phyloP scores from a whole-genome alignment of 2,888 invertebrate species.

The Macropis europaea region DNA sequence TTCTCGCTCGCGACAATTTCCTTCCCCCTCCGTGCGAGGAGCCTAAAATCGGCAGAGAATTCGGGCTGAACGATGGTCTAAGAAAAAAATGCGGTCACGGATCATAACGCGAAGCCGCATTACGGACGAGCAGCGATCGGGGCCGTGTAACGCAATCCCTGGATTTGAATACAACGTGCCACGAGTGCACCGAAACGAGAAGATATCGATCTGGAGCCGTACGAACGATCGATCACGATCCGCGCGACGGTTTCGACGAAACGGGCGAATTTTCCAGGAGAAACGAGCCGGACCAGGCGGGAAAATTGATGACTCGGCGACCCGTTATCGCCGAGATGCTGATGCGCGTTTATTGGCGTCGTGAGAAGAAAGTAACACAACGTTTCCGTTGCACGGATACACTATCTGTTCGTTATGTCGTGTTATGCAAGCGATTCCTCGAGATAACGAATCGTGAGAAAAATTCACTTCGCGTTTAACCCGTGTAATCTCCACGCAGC shows the following conservation, averaged over 20 bases:
- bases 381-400: constrained; percentile 3
- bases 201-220: constrained; percentile 27
- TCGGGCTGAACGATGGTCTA: constrained; percentile 39
- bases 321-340: background rate
- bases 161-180: constrained; percentile 57
- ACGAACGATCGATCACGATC: constrained; percentile 13
- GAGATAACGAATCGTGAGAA: constrained; percentile 54
- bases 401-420: constrained; percentile 21
- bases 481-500: constrained; percentile 30
- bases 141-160: constrained; percentile 61
- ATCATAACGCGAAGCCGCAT: constrained; percentile 64
- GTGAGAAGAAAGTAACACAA: constrained; percentile 33
- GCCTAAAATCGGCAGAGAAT: constrained; percentile 31
- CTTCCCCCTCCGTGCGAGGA: too few species aligned
- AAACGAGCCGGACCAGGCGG: background rate
- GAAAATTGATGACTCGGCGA: too few species aligned
- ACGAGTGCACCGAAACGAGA: constrained; percentile 26
- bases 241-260: background rate
- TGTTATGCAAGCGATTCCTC: constrained; percentile 43
- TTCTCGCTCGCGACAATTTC: constrained; percentile 1
- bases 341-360: background rate
- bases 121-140: constrained; percentile 67
- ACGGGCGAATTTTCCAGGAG: too few species aligned
- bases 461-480: constrained; percentile 30
- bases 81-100: constrained; percentile 65